Base-by-base conservation (phyloP, 2,797 vertebrate genomes). In the Alfaro cultratus region DNA sequence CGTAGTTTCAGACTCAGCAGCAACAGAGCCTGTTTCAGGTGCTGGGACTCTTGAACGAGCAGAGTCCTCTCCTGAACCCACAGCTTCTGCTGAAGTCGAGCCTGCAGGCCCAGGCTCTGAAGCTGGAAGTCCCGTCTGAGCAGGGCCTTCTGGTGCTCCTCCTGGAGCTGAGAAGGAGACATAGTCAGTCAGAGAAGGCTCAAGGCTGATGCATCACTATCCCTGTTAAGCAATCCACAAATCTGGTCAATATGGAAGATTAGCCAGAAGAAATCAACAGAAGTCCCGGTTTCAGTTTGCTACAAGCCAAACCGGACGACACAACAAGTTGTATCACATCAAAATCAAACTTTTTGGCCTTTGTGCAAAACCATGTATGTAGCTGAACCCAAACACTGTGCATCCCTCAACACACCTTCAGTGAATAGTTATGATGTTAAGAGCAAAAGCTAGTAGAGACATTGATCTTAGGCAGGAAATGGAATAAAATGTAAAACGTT, bases 1-100 rank as follows among this genome's bases (percentile, higher is more conserved):
- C 97, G 97, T 31, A 99, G 96, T 84, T 99, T 99, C 95, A 99
- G 97, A 93, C 97, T 98, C 91, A 99, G 97, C 86, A 99, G 95
- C 60, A 99, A 88, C 81, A 99, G 96, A 80, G 96, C 97, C 91
- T 99, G 97, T 88, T 97, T 97, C 88, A 99, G 97, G 90, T 99
- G 98, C 89, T 99, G 98, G 0, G 97, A 97, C 93, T 99, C 99
- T 89, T 99, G 98, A 45, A 98, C 96, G 90, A 99, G 92, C 82
- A 98, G 94, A 75, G 96, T 97, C 93, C 97, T 97, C 94, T 99
- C 99, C 92, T 98, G 98, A 90, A 96, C 96, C 98, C 98, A 99
- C 88, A 98, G 95, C 91, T 97, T 98, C 93, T 97, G 97, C 92
- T 99, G 98, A 80, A 99, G 96, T 10, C 97, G 94, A 4, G 97